Percentiles rank a stretch among this genome's conserved stretches.
Evolutionary conservation across 2,113 vertebrate species (phyloP).

Genomic region (Cisticola juncidis): DNA sequence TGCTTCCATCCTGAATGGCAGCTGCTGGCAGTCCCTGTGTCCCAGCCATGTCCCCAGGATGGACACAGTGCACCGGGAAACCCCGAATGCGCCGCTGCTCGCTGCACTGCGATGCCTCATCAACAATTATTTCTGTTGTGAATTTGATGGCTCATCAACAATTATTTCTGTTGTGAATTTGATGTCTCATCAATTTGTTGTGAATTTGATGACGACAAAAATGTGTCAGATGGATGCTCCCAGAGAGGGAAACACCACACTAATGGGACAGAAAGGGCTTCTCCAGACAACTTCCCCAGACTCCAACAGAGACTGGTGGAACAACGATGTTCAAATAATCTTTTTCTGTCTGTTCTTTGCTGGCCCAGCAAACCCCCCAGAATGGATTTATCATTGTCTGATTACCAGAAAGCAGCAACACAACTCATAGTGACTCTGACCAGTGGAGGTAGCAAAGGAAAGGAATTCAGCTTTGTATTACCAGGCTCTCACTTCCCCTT

Average conservation of each 20-base stretch:
- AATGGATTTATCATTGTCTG: background rate
- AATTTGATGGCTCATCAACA: too few species aligned
- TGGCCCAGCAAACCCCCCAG: background rate
- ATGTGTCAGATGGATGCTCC: background rate
- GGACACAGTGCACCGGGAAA: accelerated
- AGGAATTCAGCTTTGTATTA: background rate
- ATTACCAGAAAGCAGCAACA: background rate
- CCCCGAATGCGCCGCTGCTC: accelerated
- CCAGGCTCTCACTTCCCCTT: background rate
- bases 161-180: too few species aligned
- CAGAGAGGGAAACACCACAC: accelerated
- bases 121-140: accelerated
- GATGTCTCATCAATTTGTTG: accelerated
- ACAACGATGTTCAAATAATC: accelerated
- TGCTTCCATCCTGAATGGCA: background rate
- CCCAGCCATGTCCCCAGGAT: accelerated
- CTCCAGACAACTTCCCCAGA: background rate
- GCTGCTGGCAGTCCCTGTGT: background rate
- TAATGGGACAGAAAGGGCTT: background rate
- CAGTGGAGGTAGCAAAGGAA: background rate
- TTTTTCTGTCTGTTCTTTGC: background rate
- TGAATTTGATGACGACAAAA: too few species aligned
- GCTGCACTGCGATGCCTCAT: accelerated
- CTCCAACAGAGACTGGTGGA: background rate
- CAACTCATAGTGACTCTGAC: accelerated